Conservation (phyloP, 2,797 vertebrate species). For the Ctenopoma kingsleyae region DNA sequence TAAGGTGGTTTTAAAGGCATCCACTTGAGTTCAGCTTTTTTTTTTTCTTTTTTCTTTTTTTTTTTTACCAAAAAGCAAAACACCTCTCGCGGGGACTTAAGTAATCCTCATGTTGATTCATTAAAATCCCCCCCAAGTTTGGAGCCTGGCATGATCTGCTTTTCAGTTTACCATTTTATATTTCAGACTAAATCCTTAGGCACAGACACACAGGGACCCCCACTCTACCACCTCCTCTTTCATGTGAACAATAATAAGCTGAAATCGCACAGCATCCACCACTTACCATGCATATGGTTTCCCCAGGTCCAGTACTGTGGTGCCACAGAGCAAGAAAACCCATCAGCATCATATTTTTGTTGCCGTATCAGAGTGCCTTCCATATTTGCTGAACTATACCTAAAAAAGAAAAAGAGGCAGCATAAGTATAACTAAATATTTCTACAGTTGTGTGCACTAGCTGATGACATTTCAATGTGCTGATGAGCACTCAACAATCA, state of each 20-base stretch:
- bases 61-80: constrained; percentile 24
- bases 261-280: constrained; percentile 13
- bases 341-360: constrained; percentile 69
- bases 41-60: constrained; percentile 15
- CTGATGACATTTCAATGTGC: too few relatives aligned
- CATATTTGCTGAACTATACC: constrained; percentile 79
- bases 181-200: constrained; percentile 55
- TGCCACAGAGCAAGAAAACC: constrained; percentile 83
- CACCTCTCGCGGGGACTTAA: constrained; percentile 48
- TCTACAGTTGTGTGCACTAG: background rate
- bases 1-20: constrained; percentile 44
- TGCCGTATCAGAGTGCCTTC: constrained; percentile 71
- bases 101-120: constrained; percentile 60
- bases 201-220: constrained; percentile 17
- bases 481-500: background rate
- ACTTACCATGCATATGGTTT: constrained; percentile 77
- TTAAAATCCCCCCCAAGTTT: constrained; percentile 45
- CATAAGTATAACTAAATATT: background rate
- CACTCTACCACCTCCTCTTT: background rate
- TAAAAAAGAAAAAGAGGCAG: constrained; percentile 31
- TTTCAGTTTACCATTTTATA: constrained; percentile 51
- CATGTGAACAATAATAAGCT: constrained; percentile 24
- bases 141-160: constrained; percentile 51
- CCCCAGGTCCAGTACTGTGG: constrained; percentile 87
- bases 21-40: constrained; percentile 34